Evolutionary conservation across 2,888 invertebrate genomes (phyloP).

Genomic region (Drosophila melanocephala): DNA sequence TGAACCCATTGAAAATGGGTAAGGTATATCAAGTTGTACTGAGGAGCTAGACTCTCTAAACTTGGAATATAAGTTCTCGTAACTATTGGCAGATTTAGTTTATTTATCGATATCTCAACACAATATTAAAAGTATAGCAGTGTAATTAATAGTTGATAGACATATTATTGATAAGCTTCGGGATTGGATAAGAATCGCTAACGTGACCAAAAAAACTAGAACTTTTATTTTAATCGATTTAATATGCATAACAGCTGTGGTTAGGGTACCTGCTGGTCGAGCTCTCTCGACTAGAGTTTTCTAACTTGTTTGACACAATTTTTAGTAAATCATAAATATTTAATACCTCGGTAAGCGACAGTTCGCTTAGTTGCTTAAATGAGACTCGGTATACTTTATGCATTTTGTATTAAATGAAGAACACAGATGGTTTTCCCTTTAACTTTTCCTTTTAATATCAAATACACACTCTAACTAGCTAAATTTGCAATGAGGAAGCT

Average conservation of each 20-base stretch:
- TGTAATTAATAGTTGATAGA: not conserved
- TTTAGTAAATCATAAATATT: slow-evolving; percentile 13
- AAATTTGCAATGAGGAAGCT: slow-evolving; percentile 15
- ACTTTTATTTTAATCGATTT: not conserved
- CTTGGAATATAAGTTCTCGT: not conserved
- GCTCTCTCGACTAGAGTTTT: not conserved
- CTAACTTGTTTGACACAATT: not conserved
- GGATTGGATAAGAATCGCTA: not conserved
- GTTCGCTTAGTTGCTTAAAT: not conserved
- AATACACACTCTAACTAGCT: slow-evolving; percentile 4
- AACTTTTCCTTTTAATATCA: not conserved
- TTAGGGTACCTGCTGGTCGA: not conserved
- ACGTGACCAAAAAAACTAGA: not conserved
- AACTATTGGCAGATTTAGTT: not conserved
- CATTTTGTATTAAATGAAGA: not conserved
- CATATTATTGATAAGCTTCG: not conserved
- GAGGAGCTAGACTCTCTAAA: fast-evolving
- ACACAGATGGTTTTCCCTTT: not conserved
- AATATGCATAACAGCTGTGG: not conserved
- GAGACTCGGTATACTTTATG: not conserved
- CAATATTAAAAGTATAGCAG: too few relatives aligned
- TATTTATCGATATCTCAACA: not conserved
- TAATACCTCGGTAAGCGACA: not conserved
- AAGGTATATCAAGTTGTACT: not conserved
- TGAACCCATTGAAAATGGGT: not conserved